Evolutionary conservation across 2,888 invertebrate genomes (phyloP).

Genomic region (Drosophila niveifrons): DNA sequence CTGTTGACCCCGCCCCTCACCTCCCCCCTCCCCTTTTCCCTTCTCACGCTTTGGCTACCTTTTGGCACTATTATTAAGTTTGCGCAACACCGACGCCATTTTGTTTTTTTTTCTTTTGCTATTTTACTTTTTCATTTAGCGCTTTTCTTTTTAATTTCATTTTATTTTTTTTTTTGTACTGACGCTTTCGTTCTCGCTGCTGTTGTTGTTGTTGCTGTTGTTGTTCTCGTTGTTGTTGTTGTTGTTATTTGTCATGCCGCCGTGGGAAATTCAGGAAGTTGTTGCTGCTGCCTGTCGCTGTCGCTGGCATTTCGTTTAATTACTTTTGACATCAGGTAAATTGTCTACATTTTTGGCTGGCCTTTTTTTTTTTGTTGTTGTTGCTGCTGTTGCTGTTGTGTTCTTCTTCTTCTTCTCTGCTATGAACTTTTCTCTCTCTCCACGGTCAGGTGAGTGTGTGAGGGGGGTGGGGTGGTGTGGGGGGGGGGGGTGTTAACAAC

Average conservation of each 20-base stretch:
- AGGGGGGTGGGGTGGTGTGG: not conserved
- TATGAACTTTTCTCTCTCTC: no score
- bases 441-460: no score
- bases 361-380: conserved; percentile 25
- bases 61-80: conserved; percentile 53
- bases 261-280: conserved; percentile 34
- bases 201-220: conserved; percentile 1
- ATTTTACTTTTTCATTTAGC: conserved; percentile 12
- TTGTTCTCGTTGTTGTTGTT: not conserved
- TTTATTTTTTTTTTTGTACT: not conserved
- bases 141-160: conserved; percentile 10
- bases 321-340: conserved; percentile 79
- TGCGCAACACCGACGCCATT: conserved; percentile 42
- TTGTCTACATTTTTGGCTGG: conserved; percentile 52
- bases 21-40: no score
- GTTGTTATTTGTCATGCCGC: conserved; percentile 23
- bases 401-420: no score
- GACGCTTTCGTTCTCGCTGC: no score
- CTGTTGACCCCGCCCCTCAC: not conserved
- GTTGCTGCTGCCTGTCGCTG: conserved; percentile 47
- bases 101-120: conserved; percentile 42
- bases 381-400: not conserved
- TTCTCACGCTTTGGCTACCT: conserved; percentile 2
- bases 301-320: conserved; percentile 75
- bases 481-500: not conserved